A percentile compares a stretch with the other conserved stretches of the same genome.
These are phyloP conservation scores for Mugil cephalus DNA, from an alignment of 2,113 vertebrate genomes.

Conservation along the genomic window DNA sequence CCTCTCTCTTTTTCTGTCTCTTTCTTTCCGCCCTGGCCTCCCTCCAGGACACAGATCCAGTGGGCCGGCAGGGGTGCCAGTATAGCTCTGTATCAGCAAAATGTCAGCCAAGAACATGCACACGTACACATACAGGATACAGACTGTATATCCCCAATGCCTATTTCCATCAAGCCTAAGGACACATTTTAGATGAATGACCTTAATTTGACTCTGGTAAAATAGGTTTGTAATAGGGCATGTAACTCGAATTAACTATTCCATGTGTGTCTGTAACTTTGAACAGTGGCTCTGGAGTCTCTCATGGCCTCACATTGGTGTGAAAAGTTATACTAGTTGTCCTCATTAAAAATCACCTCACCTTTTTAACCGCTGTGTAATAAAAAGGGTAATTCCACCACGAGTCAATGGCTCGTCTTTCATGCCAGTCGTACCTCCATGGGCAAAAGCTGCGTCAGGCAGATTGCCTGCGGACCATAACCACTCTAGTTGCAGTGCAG, in stretches of 20 bases:
- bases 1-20: conserved; percentile 4
- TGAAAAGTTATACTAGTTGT: conserved; percentile 51
- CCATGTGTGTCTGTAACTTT: conserved; percentile 30
- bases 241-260: conserved; percentile 36
- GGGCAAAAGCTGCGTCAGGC: conserved; percentile 65
- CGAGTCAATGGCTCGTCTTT: conserved; percentile 52
- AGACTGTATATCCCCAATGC: conserved; percentile 36
- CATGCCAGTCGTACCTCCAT: conserved; percentile 10
- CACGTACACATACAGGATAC: conserved; percentile 29
- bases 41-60: conserved; percentile 59
- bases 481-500: conserved; percentile 65
- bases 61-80: conserved; percentile 46
- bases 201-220: conserved; percentile 50
- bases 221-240: conserved; percentile 41
- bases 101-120: conserved; percentile 57
- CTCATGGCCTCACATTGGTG: conserved; percentile 23
- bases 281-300: conserved; percentile 32
- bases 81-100: conserved; percentile 68
- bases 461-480: conserved; percentile 67
- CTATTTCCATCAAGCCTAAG: conserved; percentile 43
- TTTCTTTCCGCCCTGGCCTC: conserved; percentile 50
- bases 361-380: conserved; percentile 53
- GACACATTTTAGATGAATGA: conserved; percentile 41
- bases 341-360: conserved; percentile 64
- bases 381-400: conserved; percentile 61